Base-by-base conservation (phyloP, 2,888 invertebrate species). In the Glaucopsyche alexis region DNA sequence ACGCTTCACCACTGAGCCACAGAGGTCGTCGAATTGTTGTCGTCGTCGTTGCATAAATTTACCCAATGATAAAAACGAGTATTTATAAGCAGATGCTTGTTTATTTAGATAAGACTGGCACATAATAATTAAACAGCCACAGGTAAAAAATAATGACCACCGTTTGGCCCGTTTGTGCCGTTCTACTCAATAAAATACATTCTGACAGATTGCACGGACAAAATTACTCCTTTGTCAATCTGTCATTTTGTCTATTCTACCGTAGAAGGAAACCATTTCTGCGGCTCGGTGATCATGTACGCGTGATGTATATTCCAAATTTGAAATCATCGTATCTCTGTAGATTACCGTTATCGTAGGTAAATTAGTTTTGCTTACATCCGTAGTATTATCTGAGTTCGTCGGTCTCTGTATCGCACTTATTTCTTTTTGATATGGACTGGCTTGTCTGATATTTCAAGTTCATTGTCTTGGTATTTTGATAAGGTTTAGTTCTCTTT, bases 391-490 rank as follows among this genome's bases (percentile, higher is more conserved):
- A 66, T 66, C 42, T n/a, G 42, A 16, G 66, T 66, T 66, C 42
- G 42, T 42, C 66, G 66, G 40, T 66, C 66, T 40, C 40, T 3
- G 40, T 66, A 42, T 42, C 42, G 42, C 16, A 3, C 9, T 66
- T 42, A 11, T 66, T 66, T 42, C 4, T 42, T 42, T 42, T 42
- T 42, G 42, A 66, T 42, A 66, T 16, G 66, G 8, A 16, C 4
- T n/a, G 11, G 11, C 40, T 11, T 66, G 66, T 42, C 40, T 66
- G 40, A 66, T 66, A 66, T 66, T 66, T 42, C 42, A 66, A 66
- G 66, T 66, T 66, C 66, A 66, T 66, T 42, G 66, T 42, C 42
- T 66, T 42, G n/a, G 60, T 29, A 14, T 19, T 19, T 55, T 60
- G 60, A 60, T 60, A 60, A 60, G 29, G 19, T 55, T 55, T 11